Evolutionary conservation across 2,797 vertebrate genomes (phyloP).

Genomic region (Gambusia yucatana): DNA sequence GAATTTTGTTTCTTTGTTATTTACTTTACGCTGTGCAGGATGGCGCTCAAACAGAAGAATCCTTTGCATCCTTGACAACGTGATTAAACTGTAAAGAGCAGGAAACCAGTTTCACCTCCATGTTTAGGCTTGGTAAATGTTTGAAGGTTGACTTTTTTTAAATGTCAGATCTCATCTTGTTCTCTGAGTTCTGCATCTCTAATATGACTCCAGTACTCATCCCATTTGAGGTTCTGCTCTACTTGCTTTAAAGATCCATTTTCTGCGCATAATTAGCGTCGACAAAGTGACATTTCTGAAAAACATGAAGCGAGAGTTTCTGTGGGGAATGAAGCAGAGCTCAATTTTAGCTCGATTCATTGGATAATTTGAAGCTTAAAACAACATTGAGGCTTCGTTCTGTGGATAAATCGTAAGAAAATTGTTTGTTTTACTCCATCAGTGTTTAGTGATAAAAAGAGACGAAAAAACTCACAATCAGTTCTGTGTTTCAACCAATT

Average conservation of each 20-base stretch:
- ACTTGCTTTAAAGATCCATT: slow-evolving; percentile 32
- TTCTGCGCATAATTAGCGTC: neutral
- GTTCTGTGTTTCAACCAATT: slow-evolving; percentile 10
- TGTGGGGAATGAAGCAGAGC: neutral
- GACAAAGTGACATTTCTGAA: neutral
- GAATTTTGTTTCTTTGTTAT: neutral
- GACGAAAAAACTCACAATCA: neutral
- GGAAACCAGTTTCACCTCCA: slow-evolving; percentile 1
- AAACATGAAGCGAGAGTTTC: slow-evolving; percentile 2
- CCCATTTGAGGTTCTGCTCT: slow-evolving; percentile 40
- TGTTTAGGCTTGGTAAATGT: slow-evolving; percentile 18
- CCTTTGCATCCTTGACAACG: neutral
- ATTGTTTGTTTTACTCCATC: neutral
- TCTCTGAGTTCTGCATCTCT: slow-evolving; percentile 28
- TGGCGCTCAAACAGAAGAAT: neutral
- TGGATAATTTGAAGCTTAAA: neutral
- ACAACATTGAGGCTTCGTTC: slow-evolving; percentile 1
- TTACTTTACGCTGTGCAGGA: neutral
- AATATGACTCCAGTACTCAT: slow-evolving; percentile 32
- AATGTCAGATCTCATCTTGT: slow-evolving; percentile 26
- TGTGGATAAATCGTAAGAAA: neutral
- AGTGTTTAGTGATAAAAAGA: neutral
- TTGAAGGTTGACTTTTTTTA: slow-evolving; percentile 28
- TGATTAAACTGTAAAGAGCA: neutral
- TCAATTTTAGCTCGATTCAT: neutral